phyloP scores from a whole-genome alignment of 2,888 invertebrate species.

The Erpobdella octoculata region DNA sequence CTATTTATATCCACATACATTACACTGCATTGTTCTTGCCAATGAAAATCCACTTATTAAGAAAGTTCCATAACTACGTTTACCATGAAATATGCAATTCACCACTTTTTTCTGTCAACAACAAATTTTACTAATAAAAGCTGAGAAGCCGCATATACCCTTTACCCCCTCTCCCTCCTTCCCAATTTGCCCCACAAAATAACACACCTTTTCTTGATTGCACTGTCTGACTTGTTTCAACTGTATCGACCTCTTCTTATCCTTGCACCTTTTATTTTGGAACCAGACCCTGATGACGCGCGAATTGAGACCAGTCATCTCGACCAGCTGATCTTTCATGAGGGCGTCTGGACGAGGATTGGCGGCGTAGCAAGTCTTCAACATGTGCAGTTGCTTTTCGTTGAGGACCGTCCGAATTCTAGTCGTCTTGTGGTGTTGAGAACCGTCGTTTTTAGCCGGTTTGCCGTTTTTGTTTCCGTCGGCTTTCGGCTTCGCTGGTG shows the following conservation, averaged over 20 bases:
- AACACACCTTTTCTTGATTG: constrained; percentile 57
- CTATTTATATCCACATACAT: no score
- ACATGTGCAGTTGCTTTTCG: constrained; percentile 92
- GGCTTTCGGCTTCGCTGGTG: neutral
- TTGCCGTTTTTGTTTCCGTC: neutral
- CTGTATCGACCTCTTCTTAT: constrained; percentile 70
- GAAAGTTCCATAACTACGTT: no score
- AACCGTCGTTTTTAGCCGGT: neutral
- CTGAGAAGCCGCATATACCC: no score
- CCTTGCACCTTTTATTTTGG: constrained; percentile 60
- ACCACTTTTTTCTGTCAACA: no score
- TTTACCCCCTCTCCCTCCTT: no score
- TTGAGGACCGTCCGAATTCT: constrained; percentile 94
- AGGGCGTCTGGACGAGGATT: constrained; percentile 97
- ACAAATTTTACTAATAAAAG: no score
- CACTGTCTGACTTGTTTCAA: constrained; percentile 96
- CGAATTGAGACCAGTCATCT: constrained; percentile 94
- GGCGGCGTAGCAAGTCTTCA: constrained; percentile 92
- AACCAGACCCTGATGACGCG: constrained; percentile 99
- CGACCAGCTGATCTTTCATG: constrained; percentile 97
- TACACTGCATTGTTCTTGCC: no score
- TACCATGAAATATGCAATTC: no score
- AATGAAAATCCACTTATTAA: no score
- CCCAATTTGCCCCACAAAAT: no score
- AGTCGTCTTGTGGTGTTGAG: constrained; percentile 67